These are phyloP conservation scores for Eulemur rubriventer DNA, from an alignment of 2,797 vertebrate species.

Conservation along the genomic window DNA sequence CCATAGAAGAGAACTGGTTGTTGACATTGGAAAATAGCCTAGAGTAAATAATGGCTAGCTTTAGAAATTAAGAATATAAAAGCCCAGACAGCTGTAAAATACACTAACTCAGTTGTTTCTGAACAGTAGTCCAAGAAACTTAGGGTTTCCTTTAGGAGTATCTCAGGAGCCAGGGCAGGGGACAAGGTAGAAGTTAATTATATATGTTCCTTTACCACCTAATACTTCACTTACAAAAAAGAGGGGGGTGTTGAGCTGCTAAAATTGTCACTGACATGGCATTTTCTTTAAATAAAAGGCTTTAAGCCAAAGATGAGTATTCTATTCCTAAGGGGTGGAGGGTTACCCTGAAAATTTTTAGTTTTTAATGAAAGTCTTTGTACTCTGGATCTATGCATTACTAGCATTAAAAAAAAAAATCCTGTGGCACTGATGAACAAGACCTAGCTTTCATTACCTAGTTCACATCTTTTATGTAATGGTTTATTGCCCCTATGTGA, in stretches of 20 bases:
- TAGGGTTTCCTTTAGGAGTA: background rate
- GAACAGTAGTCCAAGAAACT: background rate
- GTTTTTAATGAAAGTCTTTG: background rate
- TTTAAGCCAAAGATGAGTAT: conserved; percentile 25
- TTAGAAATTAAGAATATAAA: conserved; percentile 4
- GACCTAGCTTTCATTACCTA: background rate
- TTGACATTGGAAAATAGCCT: background rate
- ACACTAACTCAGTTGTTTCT: background rate
- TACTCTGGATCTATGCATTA: background rate
- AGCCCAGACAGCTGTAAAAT: background rate
- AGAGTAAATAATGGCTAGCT: background rate
- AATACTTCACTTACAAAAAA: background rate
- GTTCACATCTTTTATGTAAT: background rate
- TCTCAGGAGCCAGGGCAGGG: background rate
- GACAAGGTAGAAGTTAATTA: background rate
- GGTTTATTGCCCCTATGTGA: background rate
- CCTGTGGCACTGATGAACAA: background rate
- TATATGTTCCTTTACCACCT: background rate
- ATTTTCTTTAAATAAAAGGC: background rate
- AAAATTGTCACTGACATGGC: background rate
- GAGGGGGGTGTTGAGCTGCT: background rate
- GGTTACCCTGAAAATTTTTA: background rate
- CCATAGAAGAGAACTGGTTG: background rate
- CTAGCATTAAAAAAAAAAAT: background rate
- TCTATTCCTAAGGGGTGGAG: background rate